Conservation (phyloP, 53 echinoderm and acorn worm genomes). For the Zoroaster sp. region DNA sequence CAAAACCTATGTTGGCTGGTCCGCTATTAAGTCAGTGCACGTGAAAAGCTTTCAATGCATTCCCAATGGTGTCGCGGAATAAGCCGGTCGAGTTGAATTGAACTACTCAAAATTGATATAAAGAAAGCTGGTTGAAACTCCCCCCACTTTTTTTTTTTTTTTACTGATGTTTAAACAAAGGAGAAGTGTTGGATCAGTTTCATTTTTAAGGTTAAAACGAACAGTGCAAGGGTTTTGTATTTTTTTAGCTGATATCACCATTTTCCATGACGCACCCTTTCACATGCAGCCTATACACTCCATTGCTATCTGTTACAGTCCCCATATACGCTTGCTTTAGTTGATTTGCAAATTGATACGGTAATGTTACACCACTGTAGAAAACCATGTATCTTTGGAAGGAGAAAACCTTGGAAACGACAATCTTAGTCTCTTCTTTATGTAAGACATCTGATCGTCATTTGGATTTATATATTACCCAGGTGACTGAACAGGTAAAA, state of each 20-base stretch:
- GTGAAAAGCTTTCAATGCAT: neutral
- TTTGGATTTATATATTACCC: neutral
- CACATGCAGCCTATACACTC: neutral
- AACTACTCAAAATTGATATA: neutral
- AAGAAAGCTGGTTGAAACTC: neutral
- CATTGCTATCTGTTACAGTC: neutral
- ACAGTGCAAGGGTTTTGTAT: neutral
- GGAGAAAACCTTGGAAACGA: neutral
- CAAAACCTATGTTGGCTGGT: too few relatives aligned
- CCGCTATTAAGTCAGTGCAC: neutral
- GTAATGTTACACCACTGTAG: constrained; percentile 15
- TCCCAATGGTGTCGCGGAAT: too few relatives aligned
- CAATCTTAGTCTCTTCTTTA: neutral
- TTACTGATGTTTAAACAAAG: neutral
- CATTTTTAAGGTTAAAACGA: neutral
- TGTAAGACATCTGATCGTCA: constrained; percentile 11
- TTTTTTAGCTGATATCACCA: neutral
- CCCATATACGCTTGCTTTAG: neutral
- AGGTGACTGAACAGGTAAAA: constrained; percentile 13
- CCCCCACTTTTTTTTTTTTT: too few relatives aligned
- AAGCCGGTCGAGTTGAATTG: neutral
- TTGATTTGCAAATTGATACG: neutral
- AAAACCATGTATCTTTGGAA: neutral
- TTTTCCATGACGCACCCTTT: neutral
- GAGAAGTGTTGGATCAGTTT: neutral